Evolutionary conservation across 2,797 vertebrate species (phyloP).

Genomic region (Notolabrus celidotus): DNA sequence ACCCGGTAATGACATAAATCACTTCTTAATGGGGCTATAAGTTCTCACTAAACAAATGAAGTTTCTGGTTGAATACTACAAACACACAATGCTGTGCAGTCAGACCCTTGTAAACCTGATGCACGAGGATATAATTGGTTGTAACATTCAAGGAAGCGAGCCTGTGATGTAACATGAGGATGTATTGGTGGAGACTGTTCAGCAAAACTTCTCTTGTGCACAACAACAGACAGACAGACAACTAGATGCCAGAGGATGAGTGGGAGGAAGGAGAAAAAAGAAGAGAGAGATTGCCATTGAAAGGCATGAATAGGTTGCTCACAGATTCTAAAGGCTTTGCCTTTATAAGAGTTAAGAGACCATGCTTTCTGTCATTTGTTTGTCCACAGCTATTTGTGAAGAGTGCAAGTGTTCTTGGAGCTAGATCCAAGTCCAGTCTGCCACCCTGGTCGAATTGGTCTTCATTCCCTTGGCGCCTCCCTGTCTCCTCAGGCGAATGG

Average conservation of each 20-base stretch:
- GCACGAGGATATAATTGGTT: slow-evolving; percentile 19
- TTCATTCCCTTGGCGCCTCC: slow-evolving; percentile 64
- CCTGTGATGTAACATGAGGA: slow-evolving; percentile 38
- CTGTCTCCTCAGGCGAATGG: slow-evolving; percentile 65
- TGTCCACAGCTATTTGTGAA: slow-evolving; percentile 52
- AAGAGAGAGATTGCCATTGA: slow-evolving; percentile 31
- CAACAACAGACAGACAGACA: slow-evolving; percentile 34
- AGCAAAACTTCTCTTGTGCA: slow-evolving; percentile 32
- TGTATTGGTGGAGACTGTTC: slow-evolving; percentile 18
- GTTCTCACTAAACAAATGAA: slow-evolving; percentile 33
- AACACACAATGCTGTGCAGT: slow-evolving; percentile 6
- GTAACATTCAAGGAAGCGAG: slow-evolving; percentile 19
- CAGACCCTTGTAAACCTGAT: slow-evolving; percentile 19
- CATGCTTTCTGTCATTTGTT: slow-evolving; percentile 51
- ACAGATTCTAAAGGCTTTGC: slow-evolving; percentile 41
- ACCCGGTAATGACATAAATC: slow-evolving; percentile 46
- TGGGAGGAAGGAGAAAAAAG: slow-evolving; percentile 44
- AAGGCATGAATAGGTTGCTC: slow-evolving; percentile 42
- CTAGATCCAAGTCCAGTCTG: slow-evolving; percentile 49
- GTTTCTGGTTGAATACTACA: slow-evolving; percentile 16
- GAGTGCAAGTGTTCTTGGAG: slow-evolving; percentile 29
- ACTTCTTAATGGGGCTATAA: slow-evolving; percentile 27
- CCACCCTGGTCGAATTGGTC: slow-evolving; percentile 45
- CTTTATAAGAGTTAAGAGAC: slow-evolving; percentile 44
- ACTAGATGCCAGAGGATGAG: slow-evolving; percentile 45